Evolutionary conservation across 2,888 invertebrate species (phyloP).

Genomic region (Plagodis pulveraria): DNA sequence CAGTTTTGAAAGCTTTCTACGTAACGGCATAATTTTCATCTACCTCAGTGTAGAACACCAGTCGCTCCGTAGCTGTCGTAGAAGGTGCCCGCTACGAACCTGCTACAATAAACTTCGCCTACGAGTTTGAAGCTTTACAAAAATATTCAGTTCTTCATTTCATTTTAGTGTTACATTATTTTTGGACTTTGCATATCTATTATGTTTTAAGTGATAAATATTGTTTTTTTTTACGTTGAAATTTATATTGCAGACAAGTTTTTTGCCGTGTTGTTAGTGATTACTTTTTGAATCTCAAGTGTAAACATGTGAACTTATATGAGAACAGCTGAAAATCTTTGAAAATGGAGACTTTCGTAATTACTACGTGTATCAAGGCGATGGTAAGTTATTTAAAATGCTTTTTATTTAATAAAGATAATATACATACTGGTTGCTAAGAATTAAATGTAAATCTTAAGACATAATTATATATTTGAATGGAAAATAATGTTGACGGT

Average conservation of each 20-base stretch:
- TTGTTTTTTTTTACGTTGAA: too few species aligned
- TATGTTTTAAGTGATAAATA: too few species aligned
- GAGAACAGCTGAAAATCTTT: slow-evolving; percentile 2
- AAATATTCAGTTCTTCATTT: not conserved
- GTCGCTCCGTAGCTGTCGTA: slow-evolving; percentile 52
- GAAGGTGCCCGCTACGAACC: slow-evolving; percentile 49
- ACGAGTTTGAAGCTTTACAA: slow-evolving; percentile 14
- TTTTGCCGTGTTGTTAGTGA: not conserved
- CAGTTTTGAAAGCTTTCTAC: not conserved
- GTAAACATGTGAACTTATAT: slow-evolving; percentile 4
- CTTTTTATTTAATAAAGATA: too few species aligned
- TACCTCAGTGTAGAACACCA: slow-evolving; percentile 29
- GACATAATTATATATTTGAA: too few species aligned
- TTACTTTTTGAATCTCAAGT: not conserved
- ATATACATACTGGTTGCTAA: too few species aligned
- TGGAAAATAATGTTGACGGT: too few species aligned
- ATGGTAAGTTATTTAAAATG: slow-evolving; percentile 25
- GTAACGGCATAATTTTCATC: slow-evolving; percentile 3
- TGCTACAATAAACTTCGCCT: slow-evolving; percentile 44
- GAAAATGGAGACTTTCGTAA: slow-evolving; percentile 14
- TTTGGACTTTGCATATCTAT: not conserved
- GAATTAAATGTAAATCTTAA: too few species aligned
- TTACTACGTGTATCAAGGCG: slow-evolving; percentile 17
- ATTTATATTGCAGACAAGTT: too few species aligned
- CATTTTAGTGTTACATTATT: not conserved